A percentile compares a stretch with the other conserved stretches of the same genome.
Conservation (phyloP, 2,888 invertebrate genomes). For the Mactromeris polynyma region DNA sequence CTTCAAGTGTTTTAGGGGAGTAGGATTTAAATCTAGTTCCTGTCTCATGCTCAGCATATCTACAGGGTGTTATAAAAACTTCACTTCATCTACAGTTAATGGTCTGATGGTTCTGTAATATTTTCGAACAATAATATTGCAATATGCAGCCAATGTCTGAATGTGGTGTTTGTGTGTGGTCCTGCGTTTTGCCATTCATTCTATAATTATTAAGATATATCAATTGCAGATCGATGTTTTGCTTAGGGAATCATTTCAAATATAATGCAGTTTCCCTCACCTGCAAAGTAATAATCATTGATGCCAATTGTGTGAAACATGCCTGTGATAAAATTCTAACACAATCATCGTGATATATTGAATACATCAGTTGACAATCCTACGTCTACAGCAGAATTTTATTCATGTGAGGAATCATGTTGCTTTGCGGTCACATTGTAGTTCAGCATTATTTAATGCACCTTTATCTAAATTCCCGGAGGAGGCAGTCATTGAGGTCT, state of each 20-base stretch:
- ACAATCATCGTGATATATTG: neutral
- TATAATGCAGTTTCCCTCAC: neutral
- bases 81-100: neutral
- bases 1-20: slow-evolving; percentile 14
- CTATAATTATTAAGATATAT: neutral
- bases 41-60: neutral
- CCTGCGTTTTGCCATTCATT: neutral
- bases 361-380: too few relatives aligned
- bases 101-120: neutral
- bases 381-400: too few relatives aligned
- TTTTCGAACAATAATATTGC: neutral
- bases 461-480: too few relatives aligned
- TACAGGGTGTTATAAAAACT: slow-evolving; percentile 7
- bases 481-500: too few relatives aligned
- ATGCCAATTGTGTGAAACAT: neutral
- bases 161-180: neutral
- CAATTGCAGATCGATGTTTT: neutral
- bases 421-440: too few relatives aligned
- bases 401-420: too few relatives aligned
- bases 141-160: neutral
- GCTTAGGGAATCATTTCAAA: neutral
- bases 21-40: neutral
- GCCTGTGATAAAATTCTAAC: neutral
- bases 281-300: neutral
- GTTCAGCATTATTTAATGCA: too few relatives aligned